These are phyloP conservation scores for Myodes glareolus DNA, from an alignment of 2,113 vertebrate species.

Conservation along the genomic window DNA sequence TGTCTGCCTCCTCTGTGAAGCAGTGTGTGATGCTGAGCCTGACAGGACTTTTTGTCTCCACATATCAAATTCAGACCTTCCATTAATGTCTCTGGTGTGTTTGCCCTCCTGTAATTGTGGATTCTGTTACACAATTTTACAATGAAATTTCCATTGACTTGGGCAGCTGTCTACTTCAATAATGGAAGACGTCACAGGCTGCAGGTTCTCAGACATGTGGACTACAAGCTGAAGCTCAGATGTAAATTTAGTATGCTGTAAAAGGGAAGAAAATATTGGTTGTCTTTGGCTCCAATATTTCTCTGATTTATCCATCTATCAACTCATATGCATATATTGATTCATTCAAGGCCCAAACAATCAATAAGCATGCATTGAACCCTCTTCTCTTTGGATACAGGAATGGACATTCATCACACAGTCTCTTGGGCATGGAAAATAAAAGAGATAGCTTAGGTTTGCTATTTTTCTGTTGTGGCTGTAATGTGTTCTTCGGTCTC, in stretches of 20 bases:
- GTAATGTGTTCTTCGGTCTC: not conserved
- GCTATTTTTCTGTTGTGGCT: not conserved
- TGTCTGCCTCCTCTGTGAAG: constrained; percentile 34
- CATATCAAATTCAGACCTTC: constrained; percentile 60
- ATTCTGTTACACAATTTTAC: constrained; percentile 73
- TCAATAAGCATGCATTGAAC: constrained; percentile 15
- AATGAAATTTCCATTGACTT: constrained; percentile 73
- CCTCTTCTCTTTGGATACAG: not conserved
- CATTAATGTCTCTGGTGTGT: constrained; percentile 66
- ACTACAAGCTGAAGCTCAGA: constrained; percentile 45
- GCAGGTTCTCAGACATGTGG: constrained; percentile 27
- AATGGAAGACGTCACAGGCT: constrained; percentile 25
- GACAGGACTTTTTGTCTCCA: constrained; percentile 67
- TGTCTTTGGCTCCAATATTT: not conserved
- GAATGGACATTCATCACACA: not conserved
- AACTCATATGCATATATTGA: not conserved
- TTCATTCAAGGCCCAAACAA: constrained; percentile 7
- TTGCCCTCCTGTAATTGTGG: constrained; percentile 66
- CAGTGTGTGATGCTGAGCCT: constrained; percentile 44
- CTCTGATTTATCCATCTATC: constrained; percentile 47
- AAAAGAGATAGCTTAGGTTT: constrained; percentile 32
- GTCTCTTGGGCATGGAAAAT: not conserved
- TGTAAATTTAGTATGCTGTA: constrained; percentile 51
- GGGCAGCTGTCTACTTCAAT: constrained; percentile 72
- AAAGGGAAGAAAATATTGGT: constrained; percentile 20